A percentile compares a stretch with the other conserved stretches of the same genome.
Conservation (phyloP, 2,797 vertebrate species). For the Trematomus bernacchii region DNA sequence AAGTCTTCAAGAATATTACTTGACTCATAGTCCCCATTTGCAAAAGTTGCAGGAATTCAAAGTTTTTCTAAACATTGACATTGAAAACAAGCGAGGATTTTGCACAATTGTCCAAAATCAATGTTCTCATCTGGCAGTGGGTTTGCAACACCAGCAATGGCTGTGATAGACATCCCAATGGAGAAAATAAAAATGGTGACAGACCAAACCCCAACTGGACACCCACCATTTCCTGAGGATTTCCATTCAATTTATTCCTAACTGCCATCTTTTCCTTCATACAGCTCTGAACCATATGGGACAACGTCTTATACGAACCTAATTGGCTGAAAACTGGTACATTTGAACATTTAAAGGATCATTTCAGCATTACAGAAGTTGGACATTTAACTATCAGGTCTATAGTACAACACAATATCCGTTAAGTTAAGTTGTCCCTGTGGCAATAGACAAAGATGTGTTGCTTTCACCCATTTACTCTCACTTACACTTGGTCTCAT, state of each 20-base stretch:
- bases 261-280: conserved; percentile 23
- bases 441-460: background rate
- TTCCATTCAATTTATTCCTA: conserved; percentile 8
- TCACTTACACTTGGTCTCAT: background rate
- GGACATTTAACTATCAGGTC: conserved; percentile 11
- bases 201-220: background rate
- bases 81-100: background rate
- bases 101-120: background rate
- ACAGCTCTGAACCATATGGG: conserved; percentile 24
- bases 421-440: background rate
- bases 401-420: too few relatives aligned
- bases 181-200: background rate
- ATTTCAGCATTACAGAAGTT: conserved; percentile 3
- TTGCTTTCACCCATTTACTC: background rate
- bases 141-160: background rate
- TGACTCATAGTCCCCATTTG: background rate
- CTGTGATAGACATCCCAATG: background rate
- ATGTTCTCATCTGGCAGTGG: background rate
- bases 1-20: too few relatives aligned
- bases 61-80: background rate
- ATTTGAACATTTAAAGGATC: conserved; percentile 27
- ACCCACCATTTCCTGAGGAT: conserved; percentile 1
- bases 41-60: background rate
- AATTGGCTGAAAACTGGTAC: conserved; percentile 19
- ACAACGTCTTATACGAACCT: conserved; percentile 33